These are phyloP conservation scores for Entomyzon cyanotis DNA, from an alignment of 2,113 vertebrate species.

Conservation along the genomic window DNA sequence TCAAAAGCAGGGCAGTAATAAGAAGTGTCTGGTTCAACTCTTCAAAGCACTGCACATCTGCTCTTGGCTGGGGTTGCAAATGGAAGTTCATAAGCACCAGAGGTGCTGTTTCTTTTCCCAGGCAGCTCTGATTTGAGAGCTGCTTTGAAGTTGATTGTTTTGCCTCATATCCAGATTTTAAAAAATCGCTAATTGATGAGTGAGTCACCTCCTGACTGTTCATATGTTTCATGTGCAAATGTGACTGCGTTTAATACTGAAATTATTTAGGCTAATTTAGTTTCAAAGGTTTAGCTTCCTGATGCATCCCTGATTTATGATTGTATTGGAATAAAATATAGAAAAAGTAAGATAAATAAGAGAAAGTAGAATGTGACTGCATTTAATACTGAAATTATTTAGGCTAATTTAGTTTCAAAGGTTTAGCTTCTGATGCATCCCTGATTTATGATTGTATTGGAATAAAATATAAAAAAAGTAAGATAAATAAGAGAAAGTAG, in stretches of 20 bases:
- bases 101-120: not conserved
- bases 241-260: not conserved
- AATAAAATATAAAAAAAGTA: not conserved
- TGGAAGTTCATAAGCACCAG: not conserved
- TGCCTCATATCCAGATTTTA: not conserved
- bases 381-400: not conserved
- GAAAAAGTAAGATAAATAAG: not conserved
- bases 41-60: not conserved
- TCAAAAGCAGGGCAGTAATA: not conserved
- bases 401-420: not conserved
- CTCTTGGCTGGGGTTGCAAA: not conserved
- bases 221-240: not conserved
- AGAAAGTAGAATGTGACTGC: not conserved
- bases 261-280: not conserved
- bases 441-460: not conserved
- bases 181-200: not conserved
- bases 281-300: not conserved
- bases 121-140: not conserved
- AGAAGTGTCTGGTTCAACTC: not conserved
- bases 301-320: not conserved
- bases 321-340: not conserved
- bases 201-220: not conserved
- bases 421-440: not conserved
- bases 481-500: not conserved
- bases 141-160: slow-evolving; percentile 21